phyloP scores from a whole-genome alignment of 2,888 invertebrate genomes.

The Mesoligia furuncula region DNA sequence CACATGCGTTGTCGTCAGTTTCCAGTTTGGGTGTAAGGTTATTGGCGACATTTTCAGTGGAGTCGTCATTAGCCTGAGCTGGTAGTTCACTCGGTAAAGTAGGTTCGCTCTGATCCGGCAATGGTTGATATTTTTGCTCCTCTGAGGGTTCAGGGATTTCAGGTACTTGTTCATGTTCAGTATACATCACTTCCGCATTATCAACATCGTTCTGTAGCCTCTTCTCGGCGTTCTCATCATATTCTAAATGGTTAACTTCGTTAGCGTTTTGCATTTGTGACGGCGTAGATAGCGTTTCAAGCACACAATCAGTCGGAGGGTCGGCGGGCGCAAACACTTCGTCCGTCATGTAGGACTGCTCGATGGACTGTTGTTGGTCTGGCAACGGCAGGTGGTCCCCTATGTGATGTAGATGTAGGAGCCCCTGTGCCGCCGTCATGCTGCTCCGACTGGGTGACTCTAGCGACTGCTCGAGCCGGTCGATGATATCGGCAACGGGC shows the following conservation, averaged over 20 bases:
- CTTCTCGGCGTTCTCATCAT: slow-evolving; percentile 78
- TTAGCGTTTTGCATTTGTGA: slow-evolving; percentile 72
- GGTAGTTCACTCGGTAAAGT: slow-evolving; percentile 68
- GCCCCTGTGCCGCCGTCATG: slow-evolving; percentile 85
- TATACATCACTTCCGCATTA: slow-evolving; percentile 74
- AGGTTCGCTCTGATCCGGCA: slow-evolving; percentile 77
- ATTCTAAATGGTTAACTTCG: slow-evolving; percentile 77
- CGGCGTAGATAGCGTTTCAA: slow-evolving; percentile 74
- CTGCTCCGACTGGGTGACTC: slow-evolving; percentile 86
- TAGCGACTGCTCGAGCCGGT: slow-evolving; percentile 91
- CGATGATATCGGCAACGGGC: slow-evolving; percentile 91
- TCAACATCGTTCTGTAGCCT: slow-evolving; percentile 76
- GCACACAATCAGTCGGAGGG: slow-evolving; percentile 73
- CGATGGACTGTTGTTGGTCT: slow-evolving; percentile 81
- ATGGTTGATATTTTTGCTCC: slow-evolving; percentile 67
- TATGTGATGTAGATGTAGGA: slow-evolving; percentile 84
- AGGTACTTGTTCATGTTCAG: slow-evolving; percentile 81
- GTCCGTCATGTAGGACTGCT: slow-evolving; percentile 83
- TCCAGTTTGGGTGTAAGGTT: slow-evolving; percentile 37
- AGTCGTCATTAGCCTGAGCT: slow-evolving; percentile 46
- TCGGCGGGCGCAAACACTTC: slow-evolving; percentile 76
- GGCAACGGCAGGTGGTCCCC: slow-evolving; percentile 79
- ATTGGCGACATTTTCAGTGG: slow-evolving; percentile 36
- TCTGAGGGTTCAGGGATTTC: slow-evolving; percentile 76
- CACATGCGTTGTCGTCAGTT: slow-evolving; percentile 45